Percentiles rank a stretch among this genome's conserved stretches.
Conservation (phyloP, 2,888 invertebrate species). For the Microchrysa polita region DNA sequence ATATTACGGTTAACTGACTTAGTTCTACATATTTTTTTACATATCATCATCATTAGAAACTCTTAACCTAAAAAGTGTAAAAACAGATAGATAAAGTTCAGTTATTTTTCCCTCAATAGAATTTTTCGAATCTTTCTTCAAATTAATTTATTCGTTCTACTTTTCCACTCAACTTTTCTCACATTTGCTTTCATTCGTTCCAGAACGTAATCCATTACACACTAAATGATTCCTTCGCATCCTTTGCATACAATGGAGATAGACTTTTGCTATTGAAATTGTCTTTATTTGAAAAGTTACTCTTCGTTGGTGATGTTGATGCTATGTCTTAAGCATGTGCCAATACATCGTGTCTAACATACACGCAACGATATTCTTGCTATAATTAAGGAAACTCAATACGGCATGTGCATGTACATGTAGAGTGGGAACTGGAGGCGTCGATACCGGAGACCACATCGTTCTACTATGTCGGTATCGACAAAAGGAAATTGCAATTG, state of each 20-base stretch:
- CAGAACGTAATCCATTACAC: not conserved
- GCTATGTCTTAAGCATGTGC: not conserved
- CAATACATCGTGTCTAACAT: not conserved
- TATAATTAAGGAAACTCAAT: slow-evolving; percentile 2
- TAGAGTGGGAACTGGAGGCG: not conserved
- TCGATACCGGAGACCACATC: not conserved
- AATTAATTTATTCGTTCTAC: not conserved
- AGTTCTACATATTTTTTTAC: too few relatives aligned
- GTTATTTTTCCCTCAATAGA: not conserved
- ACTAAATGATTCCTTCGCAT: not conserved
- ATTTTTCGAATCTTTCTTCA: not conserved
- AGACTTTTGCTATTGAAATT: not conserved
- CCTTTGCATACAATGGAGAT: too few relatives aligned
- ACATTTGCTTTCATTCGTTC: not conserved
- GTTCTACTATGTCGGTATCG: not conserved
- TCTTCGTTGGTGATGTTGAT: not conserved
- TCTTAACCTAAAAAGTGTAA: too few relatives aligned
- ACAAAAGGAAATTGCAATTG: not conserved
- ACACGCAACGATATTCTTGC: not conserved
- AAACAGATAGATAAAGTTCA: not conserved
- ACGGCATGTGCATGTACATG: not conserved
- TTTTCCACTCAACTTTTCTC: not conserved
- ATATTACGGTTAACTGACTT: too few relatives aligned
- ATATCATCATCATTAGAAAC: too few relatives aligned
- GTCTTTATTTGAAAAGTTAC: not conserved